Evolutionary conservation across 2,888 invertebrate genomes (phyloP).

Genomic region (Branchinecta sandiegonensis): DNA sequence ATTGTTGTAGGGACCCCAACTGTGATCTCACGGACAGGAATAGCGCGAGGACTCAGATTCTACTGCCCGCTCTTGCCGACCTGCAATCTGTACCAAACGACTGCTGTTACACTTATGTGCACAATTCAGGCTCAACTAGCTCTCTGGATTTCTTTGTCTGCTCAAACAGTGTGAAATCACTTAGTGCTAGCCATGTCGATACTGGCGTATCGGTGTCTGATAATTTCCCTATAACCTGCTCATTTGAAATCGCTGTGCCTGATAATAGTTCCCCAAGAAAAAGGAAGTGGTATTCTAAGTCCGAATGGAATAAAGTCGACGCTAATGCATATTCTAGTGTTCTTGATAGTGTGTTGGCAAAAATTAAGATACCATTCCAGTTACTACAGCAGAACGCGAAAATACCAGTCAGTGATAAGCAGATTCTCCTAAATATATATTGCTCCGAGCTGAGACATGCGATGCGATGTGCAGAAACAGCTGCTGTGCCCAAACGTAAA

Average conservation of each 20-base stretch:
- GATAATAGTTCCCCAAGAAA: no score
- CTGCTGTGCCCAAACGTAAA: no score
- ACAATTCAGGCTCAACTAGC: neutral
- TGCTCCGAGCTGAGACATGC: neutral
- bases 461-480: neutral
- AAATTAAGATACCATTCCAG: conserved; percentile 14
- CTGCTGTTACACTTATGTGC: neutral
- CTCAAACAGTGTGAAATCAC: neutral
- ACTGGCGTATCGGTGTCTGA: conserved; percentile 9
- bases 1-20: neutral
- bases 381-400: neutral
- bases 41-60: neutral
- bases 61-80: neutral
- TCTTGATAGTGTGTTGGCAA: conserved; percentile 11
- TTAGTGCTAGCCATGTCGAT: neutral
- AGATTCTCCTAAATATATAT: conserved; percentile 1
- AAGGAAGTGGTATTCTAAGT: neutral
- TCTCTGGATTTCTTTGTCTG: neutral
- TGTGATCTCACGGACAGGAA: neutral
- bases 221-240: neutral
- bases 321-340: neutral
- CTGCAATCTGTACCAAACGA: no score
- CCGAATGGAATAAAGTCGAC: conserved; percentile 14
- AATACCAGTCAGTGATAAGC: neutral
- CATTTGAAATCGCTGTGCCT: neutral